Conservation (phyloP, 2,797 vertebrate species). For the Menidia menidia region DNA sequence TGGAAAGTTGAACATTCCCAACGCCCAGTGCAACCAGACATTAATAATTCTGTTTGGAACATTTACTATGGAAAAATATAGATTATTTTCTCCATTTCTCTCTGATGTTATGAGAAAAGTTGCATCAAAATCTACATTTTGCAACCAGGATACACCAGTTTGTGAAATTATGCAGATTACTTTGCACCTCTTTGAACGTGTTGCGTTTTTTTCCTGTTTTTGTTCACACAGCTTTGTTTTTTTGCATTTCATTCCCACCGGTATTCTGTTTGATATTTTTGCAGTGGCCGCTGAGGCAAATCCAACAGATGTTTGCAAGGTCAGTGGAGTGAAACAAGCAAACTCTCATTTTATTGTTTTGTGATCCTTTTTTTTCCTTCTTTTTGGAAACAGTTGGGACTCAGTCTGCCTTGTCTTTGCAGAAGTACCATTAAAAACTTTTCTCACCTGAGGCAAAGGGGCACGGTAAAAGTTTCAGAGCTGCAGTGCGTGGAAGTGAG, state of each 20-base stretch:
- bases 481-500: constrained; percentile 26
- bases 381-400: constrained; percentile 49
- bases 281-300: constrained; percentile 60
- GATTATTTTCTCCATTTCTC: constrained; percentile 18
- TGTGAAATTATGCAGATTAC: constrained; percentile 12
- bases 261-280: constrained; percentile 56
- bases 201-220: constrained; percentile 46
- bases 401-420: constrained; percentile 49
- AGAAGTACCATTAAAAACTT: constrained; percentile 55
- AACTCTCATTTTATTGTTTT: constrained; percentile 68
- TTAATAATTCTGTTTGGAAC: constrained; percentile 49
- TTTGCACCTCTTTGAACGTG: constrained; percentile 27
- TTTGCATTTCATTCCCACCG: constrained; percentile 8
- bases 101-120: constrained; percentile 16
- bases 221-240: constrained; percentile 25
- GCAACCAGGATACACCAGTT: constrained; percentile 13
- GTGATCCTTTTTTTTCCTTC: constrained; percentile 30
- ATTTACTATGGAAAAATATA: constrained; percentile 45
- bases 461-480: constrained; percentile 54
- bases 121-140: constrained; percentile 23
- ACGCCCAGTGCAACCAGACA: constrained; percentile 20
- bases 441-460: constrained; percentile 42
- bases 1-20: constrained; percentile 47
- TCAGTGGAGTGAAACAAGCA: constrained; percentile 66
- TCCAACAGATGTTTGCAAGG: constrained; percentile 70